Evolutionary conservation across 2,113 vertebrate species (phyloP).

Genomic region (Taxidea taxus): DNA sequence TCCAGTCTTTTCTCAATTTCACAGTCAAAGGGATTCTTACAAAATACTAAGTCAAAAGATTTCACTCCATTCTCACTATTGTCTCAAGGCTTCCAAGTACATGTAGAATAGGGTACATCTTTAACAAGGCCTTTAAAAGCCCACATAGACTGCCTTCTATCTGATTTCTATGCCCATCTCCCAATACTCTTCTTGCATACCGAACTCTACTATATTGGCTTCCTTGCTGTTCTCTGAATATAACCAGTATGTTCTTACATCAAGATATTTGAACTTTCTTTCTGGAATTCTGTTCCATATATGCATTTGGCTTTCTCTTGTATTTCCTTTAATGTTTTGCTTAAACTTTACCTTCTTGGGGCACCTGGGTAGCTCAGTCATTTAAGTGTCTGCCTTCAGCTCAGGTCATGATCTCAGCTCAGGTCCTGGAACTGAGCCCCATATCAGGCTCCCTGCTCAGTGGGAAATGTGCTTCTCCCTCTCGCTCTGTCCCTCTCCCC

Average conservation of each 20-base stretch:
- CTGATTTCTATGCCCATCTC: not conserved
- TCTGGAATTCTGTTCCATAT: not conserved
- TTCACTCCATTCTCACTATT: not conserved
- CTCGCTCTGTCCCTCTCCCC: not conserved
- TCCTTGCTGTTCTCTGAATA: not conserved
- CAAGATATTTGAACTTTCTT: not conserved
- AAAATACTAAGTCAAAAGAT: not conserved
- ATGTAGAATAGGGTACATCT: not conserved
- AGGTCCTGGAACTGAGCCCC: not conserved
- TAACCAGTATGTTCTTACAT: not conserved
- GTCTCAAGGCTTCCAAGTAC: not conserved
- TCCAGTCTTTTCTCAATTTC: not conserved
- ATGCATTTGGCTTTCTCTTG: not conserved
- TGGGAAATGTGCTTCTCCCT: not conserved
- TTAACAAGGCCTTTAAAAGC: not conserved
- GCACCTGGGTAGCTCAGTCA: not conserved
- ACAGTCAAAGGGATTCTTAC: not conserved
- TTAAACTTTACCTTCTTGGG: not conserved
- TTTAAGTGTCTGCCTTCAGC: not conserved
- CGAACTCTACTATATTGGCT: not conserved
- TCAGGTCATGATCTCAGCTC: not conserved
- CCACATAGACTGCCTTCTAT: not conserved
- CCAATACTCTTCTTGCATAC: not conserved
- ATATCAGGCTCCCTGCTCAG: not conserved
- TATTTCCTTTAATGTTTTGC: not conserved